Evolutionary conservation across 2,113 vertebrate species (phyloP), one percentile per base, ranked within the genome.

Genomic region (Enhydra lutris): DNA sequence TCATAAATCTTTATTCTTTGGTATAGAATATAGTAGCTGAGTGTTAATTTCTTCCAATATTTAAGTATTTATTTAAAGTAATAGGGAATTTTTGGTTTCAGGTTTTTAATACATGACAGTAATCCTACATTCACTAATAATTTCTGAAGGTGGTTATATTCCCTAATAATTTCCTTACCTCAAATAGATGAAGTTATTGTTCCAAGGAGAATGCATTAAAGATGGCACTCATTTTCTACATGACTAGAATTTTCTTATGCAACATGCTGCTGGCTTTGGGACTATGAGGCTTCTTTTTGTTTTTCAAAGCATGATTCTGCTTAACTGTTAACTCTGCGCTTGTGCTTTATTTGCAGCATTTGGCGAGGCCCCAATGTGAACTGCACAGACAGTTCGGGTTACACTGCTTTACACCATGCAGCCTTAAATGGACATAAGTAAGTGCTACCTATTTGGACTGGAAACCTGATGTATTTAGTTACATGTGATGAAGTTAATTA

Each of bases 341-440:
- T 99, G 80, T 98, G 92, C 95, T 99, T 98, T 98, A 73, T 98
- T 98, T 98, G 50, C 99, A 99, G 99, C 99, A 99, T 99, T 98
- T 99, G 99, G 99, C 99, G 99, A 98, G 99, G 99, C 97, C 99
- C 99, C 98, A 99, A 99, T 93, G 99, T 99, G 98, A 99, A 99
- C 99, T 99, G 99, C 98, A 99, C 99, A 89, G 99, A 99, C 99
- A 99, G 99, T 98, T 99, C 99, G 57, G 99, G 99, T 98, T 99
- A 99, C 98, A 99, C 99, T 92, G 99, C 99, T 95, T 98, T 99
- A 95, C 99, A 99, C 97, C 99, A 99, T 5, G 99, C 99, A 85
- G 99, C 99, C 90, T 99, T 99, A 97, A 99, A 99, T 15, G 99
- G 99, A 99, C 99, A 99, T 99, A 99, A 99, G 99, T 99, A 99